Base-by-base conservation (phyloP, 2,888 invertebrate genomes). In the Allygus modestus region DNA sequence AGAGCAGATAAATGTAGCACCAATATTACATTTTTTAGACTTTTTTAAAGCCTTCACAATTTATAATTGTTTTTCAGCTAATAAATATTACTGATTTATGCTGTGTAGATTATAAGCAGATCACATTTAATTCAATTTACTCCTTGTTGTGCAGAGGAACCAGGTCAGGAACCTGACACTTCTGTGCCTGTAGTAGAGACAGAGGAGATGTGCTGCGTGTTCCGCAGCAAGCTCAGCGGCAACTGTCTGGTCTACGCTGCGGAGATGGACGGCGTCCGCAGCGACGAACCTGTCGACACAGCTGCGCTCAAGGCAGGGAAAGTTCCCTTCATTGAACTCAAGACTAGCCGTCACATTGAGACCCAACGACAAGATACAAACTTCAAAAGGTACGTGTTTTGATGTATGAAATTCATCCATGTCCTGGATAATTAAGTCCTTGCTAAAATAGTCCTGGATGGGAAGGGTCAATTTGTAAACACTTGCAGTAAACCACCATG, bases 261-360 rank as follows among this genome's bases (percentile, higher is more conserved):
- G 9, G 84, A 84, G 51, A 84, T 84, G 84, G 84, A 84, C 51
- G 84, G 84, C 9, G 81, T 84, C 0, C 33, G 61, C 5, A 79
- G 79, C 31, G 84, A 84, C 20, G 81, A 84, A 33, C 37, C 46
- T 31, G 20, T 84, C 31, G 51, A 65, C 46, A n/a, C 65, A 11
- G 51, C 61, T 20, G 65, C 15, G 0, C 26, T 75, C 23, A 41
- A 69, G 11, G 43, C 28, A 5, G 43, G 43, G 5, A 69, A 54
- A 12, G 54, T 71, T 17, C 65, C 65, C 15, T 84, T 84, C 20
- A 46, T 84, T 12, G 84, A 84, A 54, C 51, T 84, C 20, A 84
- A 84, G 37, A 84, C 84, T n/a, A 81, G 71, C 37, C 33, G 81
- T n/a, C 33, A 69, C 26, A 81, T 84, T 23, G 84, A 84, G 20